Evolutionary conservation across 2,888 invertebrate genomes (phyloP), one percentile per base, ranked within the genome.

Genomic region (Pheosia tremula): DNA sequence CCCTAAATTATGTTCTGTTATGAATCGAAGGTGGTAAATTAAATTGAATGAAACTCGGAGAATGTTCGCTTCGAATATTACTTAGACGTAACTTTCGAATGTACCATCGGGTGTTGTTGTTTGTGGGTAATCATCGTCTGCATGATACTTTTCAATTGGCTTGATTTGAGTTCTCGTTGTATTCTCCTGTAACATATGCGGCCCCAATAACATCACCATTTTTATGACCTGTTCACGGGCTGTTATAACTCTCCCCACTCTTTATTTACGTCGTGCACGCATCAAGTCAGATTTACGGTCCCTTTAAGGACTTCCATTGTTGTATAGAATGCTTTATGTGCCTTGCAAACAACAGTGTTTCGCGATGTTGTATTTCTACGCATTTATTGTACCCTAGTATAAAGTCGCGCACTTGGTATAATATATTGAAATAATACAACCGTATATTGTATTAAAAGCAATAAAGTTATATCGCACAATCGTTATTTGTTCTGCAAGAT

Each of bases 141-240:
- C 43, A 43, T 2, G 9, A 9, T 9, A 43, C 9, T 8, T 43
- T 43, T 8, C 43, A 9, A 8, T 43, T 8, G 9, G 43, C 24
- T 43, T 8, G 43, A 9, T 43, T 8, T 9, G 43, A 39, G 24
- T 24, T 24, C 24, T 24, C 24, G 24, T 24, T 56, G 49, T 56
- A 71, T 75, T 74, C 75, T 78, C 68, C 65, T 72, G 67, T 68
- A 73, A 74, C 77, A 72, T 76, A 76, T 79, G 80, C 72, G 80
- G 79, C 81, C 80, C 74, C 78, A 82, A 84, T 86, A 85, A 85
- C 85, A 85, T 85, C 83, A 81, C 80, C 82, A 84, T 85, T 85
- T 87, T 85, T 84, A 84, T 81, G 80, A 82, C 82, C 80, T 79
- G 79, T 82, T 83, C 83, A 79, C 80, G 82, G 77, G 72, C 10